Evolutionary conservation across 2,113 vertebrate species (phyloP), one percentile per base, ranked within the genome.

Genomic region (Siniperca knerii): DNA sequence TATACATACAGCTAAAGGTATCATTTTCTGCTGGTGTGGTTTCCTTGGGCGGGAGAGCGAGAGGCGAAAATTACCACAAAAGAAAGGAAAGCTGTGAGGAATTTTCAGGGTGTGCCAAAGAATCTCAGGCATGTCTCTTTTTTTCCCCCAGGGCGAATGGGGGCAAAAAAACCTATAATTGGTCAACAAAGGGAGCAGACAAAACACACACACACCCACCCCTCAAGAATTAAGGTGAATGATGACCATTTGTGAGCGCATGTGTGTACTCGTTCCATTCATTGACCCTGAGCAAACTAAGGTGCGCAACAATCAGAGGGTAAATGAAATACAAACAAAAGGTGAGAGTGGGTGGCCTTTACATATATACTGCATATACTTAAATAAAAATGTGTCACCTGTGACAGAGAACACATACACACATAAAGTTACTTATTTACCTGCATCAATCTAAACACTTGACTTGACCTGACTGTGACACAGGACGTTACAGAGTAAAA

Each of bases 31-130:
- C 64, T 77, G 20, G 50, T 20, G 37, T 81, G 89, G 89, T 80
- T 91, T 91, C 60, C 29, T 68, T 65, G 54, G 67, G 57, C 10
- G 23, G 85, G 40, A 77, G 37, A 40, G 52, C 8, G 20, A 61
- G 61, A 54, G 55, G 42, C 50, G 2, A 74, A 86, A 89, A 88
- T 73, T 70, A 92, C 90, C 91, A 91, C 90, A 88, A 90, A 91
- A 84, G 74, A 90, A 92, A 87, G 46, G 70, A 88, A 89, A 92
- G 81, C 62, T 83, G 75, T 72, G 85, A 92, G 90, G 92, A 92
- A 94, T 93, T 84, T 94, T 82, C 75, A 93, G 93, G 94, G 92
- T 87, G 93, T 85, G 93, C 93, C 94, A 93, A 94, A 93, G 92
- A 95, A 95, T 95, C 86, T 86, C 48, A 87, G 90, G 92, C 90